Evolutionary conservation across 2,888 invertebrate genomes (phyloP), one percentile per base, ranked within the genome.

Genomic region (Embidobia sp.): DNA sequence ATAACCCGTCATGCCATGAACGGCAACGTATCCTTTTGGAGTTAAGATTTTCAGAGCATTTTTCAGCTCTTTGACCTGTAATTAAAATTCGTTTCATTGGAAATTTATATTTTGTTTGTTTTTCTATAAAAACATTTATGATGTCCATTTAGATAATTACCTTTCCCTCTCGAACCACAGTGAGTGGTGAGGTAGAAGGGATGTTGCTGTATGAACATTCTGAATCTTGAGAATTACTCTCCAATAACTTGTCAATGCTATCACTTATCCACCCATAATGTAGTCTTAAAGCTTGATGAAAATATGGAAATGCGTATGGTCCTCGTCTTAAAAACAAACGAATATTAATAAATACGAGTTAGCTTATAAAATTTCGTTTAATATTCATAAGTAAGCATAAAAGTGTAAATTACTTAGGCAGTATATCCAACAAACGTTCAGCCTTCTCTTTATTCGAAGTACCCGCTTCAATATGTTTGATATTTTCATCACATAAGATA

Each of bases 1-100:
- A 79, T 92, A 93, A 1, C 95, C 95, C n/a, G 93, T 91, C 94
- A 95, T 94, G 6, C 95, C 95, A 85, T 94, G 93, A 8, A 95
- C 90, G 0, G 92, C 93, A 1, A 94, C 87, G 76, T 93, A 92
- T 72, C 92, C 90, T 78, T 92, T 91, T 3, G 92, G 91, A 18
- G 90, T 83, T 15, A 94, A 84, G 0, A 84, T 82, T 48, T 85
- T 85, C 27, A 94, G 85, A 51, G 90, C 90, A n/a, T 81, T 75
- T 37, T 90, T 90, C 37, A 94, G 89, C 79, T 90, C 87, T 67
- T 87, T 78, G 80, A 92, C 91, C 93, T 93, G 82, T 15, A 29
- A 85, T 86, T 29, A 49, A 26, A 1, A 18, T 22, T 22, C 22
- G 6, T 22, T 22, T 22, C 3, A 22, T 4, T 22, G 3, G n/a